phyloP scores from a whole-genome alignment of 2,888 invertebrate genomes.

The Drosophila putrida region DNA sequence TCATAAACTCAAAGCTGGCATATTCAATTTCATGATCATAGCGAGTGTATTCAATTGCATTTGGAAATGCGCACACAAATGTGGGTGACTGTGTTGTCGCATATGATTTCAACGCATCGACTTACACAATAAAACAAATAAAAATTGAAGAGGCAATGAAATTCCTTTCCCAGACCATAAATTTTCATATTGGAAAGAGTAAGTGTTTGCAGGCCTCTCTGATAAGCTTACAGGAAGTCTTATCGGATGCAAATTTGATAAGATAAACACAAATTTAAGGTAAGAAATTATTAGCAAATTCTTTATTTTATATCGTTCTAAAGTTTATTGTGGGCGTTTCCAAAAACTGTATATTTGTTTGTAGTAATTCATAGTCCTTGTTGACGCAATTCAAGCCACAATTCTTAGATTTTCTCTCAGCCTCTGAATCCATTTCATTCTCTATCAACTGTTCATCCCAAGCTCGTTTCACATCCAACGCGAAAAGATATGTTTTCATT shows the following conservation, averaged over 20 bases:
- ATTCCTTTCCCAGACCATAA: not conserved
- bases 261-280: constrained; percentile 30
- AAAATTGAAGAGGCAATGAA: not conserved
- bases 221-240: constrained; percentile 2
- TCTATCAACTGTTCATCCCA: constrained; percentile 14
- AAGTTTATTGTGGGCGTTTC: not conserved
- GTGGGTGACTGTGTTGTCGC: constrained; percentile 61
- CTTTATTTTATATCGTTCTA: not conserved
- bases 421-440: not conserved
- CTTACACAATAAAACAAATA: not conserved
- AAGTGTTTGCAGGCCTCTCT: not conserved
- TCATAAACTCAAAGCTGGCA: constrained; percentile 57
- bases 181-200: constrained; percentile 1
- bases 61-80: constrained; percentile 37
- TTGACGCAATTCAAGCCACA: constrained; percentile 18
- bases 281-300: not conserved
- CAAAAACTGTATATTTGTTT: constrained; percentile 19
- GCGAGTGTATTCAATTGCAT: constrained; percentile 59
- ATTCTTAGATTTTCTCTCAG: not conserved
- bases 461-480: constrained; percentile 11
- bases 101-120: constrained; percentile 36
- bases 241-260: constrained; percentile 27
- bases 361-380: constrained; percentile 20
- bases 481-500: constrained; percentile 32
- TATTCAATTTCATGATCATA: constrained; percentile 56